phyloP scores from a whole-genome alignment of 2,888 invertebrate genomes.

The Papilio demoleus region DNA sequence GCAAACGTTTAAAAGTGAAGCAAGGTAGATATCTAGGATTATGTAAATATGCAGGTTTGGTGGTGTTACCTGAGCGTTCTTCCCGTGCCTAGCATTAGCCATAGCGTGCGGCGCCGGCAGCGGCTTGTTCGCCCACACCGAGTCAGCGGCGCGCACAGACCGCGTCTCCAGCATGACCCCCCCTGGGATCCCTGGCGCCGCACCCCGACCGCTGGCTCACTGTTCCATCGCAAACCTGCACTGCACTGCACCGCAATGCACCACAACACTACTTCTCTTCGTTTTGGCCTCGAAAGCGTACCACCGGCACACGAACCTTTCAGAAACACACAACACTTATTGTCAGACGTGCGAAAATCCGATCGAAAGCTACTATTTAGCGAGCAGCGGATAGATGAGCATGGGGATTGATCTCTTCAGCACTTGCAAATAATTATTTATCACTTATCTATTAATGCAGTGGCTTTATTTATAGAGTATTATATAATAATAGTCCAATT shows the following conservation, averaged over 20 bases:
- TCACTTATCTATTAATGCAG: slow-evolving; percentile 22
- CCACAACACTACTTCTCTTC: slow-evolving; percentile 50
- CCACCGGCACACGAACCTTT: slow-evolving; percentile 49
- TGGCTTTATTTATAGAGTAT: slow-evolving; percentile 41
- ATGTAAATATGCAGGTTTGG: neutral
- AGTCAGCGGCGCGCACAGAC: slow-evolving; percentile 89
- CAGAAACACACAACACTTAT: slow-evolving; percentile 63
- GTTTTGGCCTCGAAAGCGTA: slow-evolving; percentile 42
- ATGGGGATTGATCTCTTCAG: slow-evolving; percentile 49
- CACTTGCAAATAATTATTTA: slow-evolving; percentile 32
- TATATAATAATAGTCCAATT: slow-evolving; percentile 51
- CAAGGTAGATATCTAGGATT: neutral
- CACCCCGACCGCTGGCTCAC: slow-evolving; percentile 58
- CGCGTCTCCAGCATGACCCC: slow-evolving; percentile 89
- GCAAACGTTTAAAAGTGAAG: neutral
- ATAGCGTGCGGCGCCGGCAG: slow-evolving; percentile 83
- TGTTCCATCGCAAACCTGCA: slow-evolving; percentile 64
- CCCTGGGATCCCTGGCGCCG: slow-evolving; percentile 58
- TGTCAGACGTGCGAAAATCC: slow-evolving; percentile 68
- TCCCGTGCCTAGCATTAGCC: slow-evolving; percentile 85
- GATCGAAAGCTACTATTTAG: slow-evolving; percentile 66
- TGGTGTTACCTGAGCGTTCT: slow-evolving; percentile 85
- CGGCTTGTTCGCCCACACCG: slow-evolving; percentile 86
- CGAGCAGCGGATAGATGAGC: slow-evolving; percentile 59
- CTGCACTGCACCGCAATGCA: slow-evolving; percentile 64